Evolutionary conservation across 2,888 invertebrate species (phyloP), one percentile per base, ranked within the genome.

Genomic region (Spodoptera littoralis): DNA sequence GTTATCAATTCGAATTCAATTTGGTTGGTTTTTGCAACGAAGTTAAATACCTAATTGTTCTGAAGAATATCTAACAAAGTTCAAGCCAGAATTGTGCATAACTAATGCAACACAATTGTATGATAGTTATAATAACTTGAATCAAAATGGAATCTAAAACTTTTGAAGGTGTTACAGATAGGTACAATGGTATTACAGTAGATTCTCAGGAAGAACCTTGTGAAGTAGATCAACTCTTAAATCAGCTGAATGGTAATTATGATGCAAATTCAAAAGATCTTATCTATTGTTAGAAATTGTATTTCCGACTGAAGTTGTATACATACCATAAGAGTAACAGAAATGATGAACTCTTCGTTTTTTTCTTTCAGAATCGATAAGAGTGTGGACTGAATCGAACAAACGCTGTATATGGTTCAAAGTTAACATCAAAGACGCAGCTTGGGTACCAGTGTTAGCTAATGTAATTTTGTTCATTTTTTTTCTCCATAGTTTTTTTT

Each of bases 331-430:
- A 9, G 36, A 36, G 36, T 12, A 11, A 11, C 3, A 11, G 41
- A 4, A 8, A 8, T 36, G 3, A 9, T 24, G 11, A n/a, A 11
- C 9, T 47, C 0, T 5, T 46, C 36, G 5, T 27, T 36, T 48
- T 18, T 12, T 13, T 27, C 43, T 74, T 78, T 77, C 85, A 98
- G 98, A 95, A 78, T 98, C 98, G 0, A 84, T 98, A 42, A 89
- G 92, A 45, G 91, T 92, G 77, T 98, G 98, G 98, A 90, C 82
- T 48, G 89, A 93, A 47, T 95, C 95, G 56, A 95, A 96, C 11
- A 96, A 95, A 78, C 95, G 97, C 61, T 96, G 97, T 30, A 96
- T 98, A 77, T 98, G 98, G 98, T 98, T 98, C 85, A 96, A 96
- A 85, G 96, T 98, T 0, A 91, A 96, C 82, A 95, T 96, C 47